These are phyloP conservation scores for Psylliodes chrysocephalus DNA, from an alignment of 2,888 invertebrate species.

Conservation along the genomic window DNA sequence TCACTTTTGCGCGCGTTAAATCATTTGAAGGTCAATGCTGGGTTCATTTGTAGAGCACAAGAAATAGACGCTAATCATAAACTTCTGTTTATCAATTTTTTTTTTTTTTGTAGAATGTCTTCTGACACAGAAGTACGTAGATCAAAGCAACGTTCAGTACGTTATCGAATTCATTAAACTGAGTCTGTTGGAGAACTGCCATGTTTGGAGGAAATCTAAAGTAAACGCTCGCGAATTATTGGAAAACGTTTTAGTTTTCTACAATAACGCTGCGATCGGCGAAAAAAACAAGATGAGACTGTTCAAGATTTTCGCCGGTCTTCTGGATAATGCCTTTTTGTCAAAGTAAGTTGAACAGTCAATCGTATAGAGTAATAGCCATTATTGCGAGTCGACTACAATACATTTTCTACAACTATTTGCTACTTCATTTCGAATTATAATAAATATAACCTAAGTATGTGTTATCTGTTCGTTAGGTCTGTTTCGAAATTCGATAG, in stretches of 20 bases:
- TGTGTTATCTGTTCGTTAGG: too few species aligned
- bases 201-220: constrained; percentile 48
- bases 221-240: constrained; percentile 47
- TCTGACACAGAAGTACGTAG: constrained; percentile 42
- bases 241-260: constrained; percentile 45
- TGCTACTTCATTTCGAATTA: too few species aligned
- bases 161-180: constrained; percentile 47
- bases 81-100: too few species aligned
- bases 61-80: too few species aligned
- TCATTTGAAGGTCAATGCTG: too few species aligned
- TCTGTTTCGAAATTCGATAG: too few species aligned
- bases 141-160: constrained; percentile 39
- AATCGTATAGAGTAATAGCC: too few species aligned
- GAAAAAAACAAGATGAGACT: constrained; percentile 58
- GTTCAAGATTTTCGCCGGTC: constrained; percentile 64
- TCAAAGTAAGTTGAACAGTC: constrained; percentile 47
- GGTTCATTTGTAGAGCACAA: too few species aligned
- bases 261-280: constrained; percentile 35
- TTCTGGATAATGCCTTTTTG: constrained; percentile 63
- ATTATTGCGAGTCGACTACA: too few species aligned
- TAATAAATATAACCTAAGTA: too few species aligned
- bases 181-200: constrained; percentile 46
- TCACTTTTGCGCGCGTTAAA: too few species aligned
- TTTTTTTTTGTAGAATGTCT: constrained; percentile 48
- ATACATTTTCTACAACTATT: too few species aligned